A percentile compares a stretch with the other conserved stretches of the same genome.
Conservation (phyloP, 2,113 vertebrate species). For the Rhagologus leucostigma region DNA sequence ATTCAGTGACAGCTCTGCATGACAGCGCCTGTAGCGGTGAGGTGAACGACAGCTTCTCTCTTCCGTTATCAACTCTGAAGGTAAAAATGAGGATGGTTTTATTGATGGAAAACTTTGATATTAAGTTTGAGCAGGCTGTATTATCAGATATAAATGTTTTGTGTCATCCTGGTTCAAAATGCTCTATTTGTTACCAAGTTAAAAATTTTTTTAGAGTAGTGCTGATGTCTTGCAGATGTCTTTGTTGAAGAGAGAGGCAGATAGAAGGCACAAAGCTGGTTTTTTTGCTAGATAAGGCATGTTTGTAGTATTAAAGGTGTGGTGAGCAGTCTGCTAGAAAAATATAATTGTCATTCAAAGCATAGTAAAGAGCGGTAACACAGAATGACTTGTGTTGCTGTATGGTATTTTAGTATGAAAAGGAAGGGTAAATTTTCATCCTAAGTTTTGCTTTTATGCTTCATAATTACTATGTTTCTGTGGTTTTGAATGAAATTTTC, state of each 20-base stretch:
- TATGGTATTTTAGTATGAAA: not conserved
- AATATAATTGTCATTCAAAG: not conserved
- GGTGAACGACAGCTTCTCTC: conserved; percentile 64
- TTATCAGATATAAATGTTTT: not conserved
- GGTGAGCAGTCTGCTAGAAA: not conserved
- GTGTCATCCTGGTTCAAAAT: not conserved
- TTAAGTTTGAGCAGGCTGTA: not conserved
- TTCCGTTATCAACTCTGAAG: conserved; percentile 78
- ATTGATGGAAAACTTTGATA: not conserved
- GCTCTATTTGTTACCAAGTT: not conserved
- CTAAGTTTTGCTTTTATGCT: not conserved
- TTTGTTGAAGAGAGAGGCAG: not conserved
- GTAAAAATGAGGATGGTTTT: conserved; percentile 65
- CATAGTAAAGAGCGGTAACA: not conserved
- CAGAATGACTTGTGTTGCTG: not conserved
- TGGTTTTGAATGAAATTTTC: not conserved
- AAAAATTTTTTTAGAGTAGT: not conserved
- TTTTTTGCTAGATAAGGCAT: not conserved
- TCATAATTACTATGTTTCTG: not conserved
- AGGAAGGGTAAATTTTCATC: not conserved
- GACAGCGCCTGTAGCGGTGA: conserved; percentile 77
- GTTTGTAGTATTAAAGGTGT: not conserved
- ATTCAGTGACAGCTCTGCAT: conserved; percentile 81
- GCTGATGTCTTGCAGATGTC: not conserved
- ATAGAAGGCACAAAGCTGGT: not conserved